phyloP scores from a whole-genome alignment of 1,140 invertebrate species.

The Nautilus pompilius region DNA sequence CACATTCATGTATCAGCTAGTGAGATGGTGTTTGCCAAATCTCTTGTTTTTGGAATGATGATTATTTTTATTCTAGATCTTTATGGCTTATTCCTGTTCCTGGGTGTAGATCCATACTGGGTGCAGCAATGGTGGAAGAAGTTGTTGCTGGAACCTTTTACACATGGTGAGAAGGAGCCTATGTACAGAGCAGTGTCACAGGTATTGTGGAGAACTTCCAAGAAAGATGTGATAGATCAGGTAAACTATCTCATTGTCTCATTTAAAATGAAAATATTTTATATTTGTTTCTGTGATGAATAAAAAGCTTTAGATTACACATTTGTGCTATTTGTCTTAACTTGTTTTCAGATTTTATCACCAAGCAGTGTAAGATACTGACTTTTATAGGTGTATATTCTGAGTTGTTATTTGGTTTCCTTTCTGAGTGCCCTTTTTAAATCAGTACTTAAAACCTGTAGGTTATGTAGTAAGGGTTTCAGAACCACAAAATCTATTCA shows the following conservation, averaged over 20 bases:
- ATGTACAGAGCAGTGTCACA: constrained; percentile 61
- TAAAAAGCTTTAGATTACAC: not conserved
- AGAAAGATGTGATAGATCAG: constrained; percentile 65
- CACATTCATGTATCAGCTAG: not conserved
- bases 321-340: not conserved
- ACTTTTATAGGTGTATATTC: too few relatives aligned
- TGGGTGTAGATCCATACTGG: constrained; percentile 64
- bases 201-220: constrained; percentile 70
- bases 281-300: not conserved
- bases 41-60: not conserved
- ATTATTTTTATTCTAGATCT: constrained; percentile 58
- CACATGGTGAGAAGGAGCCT: constrained; percentile 53
- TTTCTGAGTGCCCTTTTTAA: too few relatives aligned
- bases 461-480: not conserved
- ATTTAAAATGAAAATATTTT: not conserved
- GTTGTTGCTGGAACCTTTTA: constrained; percentile 62
- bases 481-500: not conserved
- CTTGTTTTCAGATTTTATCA: too few relatives aligned
- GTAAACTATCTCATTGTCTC: constrained; percentile 30
- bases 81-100: constrained; percentile 69
- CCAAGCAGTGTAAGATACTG: too few relatives aligned
- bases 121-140: constrained; percentile 61
- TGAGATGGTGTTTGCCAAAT: not conserved
- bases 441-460: too few relatives aligned
- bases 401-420: too few relatives aligned